Evolutionary conservation across 2,888 invertebrate species (phyloP), one percentile per base, ranked within the genome.

Genomic region (Drosophila longiperda): DNA sequence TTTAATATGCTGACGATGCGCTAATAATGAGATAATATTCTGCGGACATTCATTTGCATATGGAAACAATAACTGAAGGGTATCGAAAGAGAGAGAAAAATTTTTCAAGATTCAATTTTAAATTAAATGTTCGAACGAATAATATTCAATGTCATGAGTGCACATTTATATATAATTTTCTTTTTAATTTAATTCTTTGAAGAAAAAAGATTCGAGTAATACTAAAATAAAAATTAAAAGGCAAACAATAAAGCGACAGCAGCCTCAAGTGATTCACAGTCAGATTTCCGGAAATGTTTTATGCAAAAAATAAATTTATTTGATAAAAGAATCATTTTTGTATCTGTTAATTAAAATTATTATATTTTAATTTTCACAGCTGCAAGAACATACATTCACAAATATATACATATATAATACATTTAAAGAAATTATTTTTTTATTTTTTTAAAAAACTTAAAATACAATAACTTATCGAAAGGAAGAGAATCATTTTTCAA

Each of bases 171-270:
- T 26, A 26, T 26, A 26, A 26, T 26, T 26, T 26, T 34, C 6
- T 11, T 38, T 12, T 5, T n/a, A 40, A 40, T 40, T n/a, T n/a
- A 40, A 6, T n/a, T n/a, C n/a, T n/a, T 11, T 34, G 15, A 1
- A 8, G 4, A 72, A 66, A 55, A 80, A 73, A 29, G 38, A 40
- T 75, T 79, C 52, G 54, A 59, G 67, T 57, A 74, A 89, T 87
- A 89, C 85, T 87, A 87, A 89, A 87, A 82, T 87, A 85, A 87
- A 87, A 85, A 89, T 87, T 89, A 75, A 87, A 85, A 82, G 85
- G 82, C 90, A 85, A 87, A 83, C 83, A 83, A 75, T 72, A 62
- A 72, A 78, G 84, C 81, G 83, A 87, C 87, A 61, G 77, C 70
- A 54, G 40, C 65, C 75, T 76, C 72, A 67, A 82, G 83, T 84